Evolutionary conservation across 2,113 vertebrate species (phyloP).

Genomic region (Dasyurus viverrinus): DNA sequence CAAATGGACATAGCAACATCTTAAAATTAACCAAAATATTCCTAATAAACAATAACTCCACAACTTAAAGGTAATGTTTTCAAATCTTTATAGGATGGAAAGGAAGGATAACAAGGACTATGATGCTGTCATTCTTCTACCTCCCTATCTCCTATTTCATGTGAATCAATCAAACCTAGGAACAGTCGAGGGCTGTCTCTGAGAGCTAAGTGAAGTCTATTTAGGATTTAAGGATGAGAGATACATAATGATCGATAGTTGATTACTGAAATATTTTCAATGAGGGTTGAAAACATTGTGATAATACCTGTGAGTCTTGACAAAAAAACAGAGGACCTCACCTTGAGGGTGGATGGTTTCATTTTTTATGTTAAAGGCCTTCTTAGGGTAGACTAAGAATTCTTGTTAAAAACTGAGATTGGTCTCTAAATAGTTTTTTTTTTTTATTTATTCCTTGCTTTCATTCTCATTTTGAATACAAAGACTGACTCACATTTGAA

Average conservation of each 20-base stretch:
- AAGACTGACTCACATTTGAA: not conserved
- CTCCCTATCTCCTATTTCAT: not conserved
- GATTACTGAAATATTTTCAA: not conserved
- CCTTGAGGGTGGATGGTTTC: not conserved
- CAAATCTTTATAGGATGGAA: no score
- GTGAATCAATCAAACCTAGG: not conserved
- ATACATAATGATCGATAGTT: not conserved
- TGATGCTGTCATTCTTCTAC: not conserved
- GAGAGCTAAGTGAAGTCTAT: not conserved
- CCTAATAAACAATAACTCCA: not conserved
- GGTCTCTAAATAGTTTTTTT: not conserved
- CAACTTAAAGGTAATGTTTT: not conserved
- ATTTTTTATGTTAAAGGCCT: not conserved
- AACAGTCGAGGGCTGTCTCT: not conserved
- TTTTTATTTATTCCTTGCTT: not conserved
- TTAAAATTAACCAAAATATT: not conserved
- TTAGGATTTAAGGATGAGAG: not conserved
- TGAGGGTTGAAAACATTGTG: not conserved
- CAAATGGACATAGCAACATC: not conserved
- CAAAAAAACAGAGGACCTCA: not conserved
- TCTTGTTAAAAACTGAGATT: not conserved
- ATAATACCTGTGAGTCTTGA: not conserved
- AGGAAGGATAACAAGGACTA: not conserved
- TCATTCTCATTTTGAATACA: not conserved
- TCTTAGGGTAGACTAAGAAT: not conserved